Base-by-base conservation (phyloP, 2,888 invertebrate genomes). In the Epinotia demarniana region DNA sequence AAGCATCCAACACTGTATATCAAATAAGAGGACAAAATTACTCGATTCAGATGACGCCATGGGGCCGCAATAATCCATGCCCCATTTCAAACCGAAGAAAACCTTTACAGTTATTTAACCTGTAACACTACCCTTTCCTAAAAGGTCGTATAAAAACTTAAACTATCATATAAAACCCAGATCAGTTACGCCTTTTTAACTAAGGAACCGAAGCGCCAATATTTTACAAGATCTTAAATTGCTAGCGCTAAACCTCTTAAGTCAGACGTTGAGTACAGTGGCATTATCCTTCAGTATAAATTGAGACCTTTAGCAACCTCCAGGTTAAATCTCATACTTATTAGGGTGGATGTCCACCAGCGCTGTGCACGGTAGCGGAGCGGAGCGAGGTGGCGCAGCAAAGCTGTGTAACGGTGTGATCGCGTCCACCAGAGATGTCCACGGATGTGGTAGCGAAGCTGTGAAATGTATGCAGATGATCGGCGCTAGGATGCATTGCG, bases 151-250 rank as follows among this genome's bases (percentile, higher is more conserved):
- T 9, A 39, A 39, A 39, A 1, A 39, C 39, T 39, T 39, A 39
- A 18, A 53, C 62, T 18, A 19, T 53, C 49, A 8, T 62, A 60
- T 3, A 46, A 57, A 46, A 58, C 5, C 43, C 4, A 5, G 12
- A 11, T 11, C 9, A 23, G 19, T 57, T 43, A 58, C 19, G 69
- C 11, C 46, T 12, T 69, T 60, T 27, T 23, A 3, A 19, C 61
- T 27, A 39, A 39, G 39, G 43, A 33, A 66, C 58, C 58, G 69
- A 70, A 60, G 62, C 53, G 74, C 63, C 74, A 71, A 70, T 75
- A 75, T 66, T 53, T 75, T 75, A 75, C 60, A 49, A 23, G 64
- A 64, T 60, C 49, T 58, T 74, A 75, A 75, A 66, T 75, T 60
- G 58, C 58, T 12, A 33, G 53, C 70, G 64, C 60, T 71, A 74